phyloP scores from a whole-genome alignment of 2,888 invertebrate species.

The Cordilura impudica region DNA sequence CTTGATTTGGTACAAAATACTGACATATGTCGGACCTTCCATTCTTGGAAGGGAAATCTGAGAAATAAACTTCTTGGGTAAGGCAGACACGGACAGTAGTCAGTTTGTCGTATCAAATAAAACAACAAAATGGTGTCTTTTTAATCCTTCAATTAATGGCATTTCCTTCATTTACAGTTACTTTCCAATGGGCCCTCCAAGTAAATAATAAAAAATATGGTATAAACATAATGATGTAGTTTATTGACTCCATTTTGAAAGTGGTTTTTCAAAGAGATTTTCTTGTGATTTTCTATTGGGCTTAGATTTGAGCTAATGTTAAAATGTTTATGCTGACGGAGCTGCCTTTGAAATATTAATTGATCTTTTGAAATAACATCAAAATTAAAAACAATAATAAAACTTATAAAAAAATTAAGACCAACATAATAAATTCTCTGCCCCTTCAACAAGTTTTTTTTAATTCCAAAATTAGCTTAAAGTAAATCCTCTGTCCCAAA shows the following conservation, averaged over 20 bases:
- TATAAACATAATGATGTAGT: conserved; percentile 63
- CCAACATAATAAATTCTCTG: not conserved
- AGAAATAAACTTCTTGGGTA: no score
- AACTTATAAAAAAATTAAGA: not conserved
- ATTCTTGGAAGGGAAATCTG: no score
- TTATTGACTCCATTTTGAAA: conserved; percentile 74
- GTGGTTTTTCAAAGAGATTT: conserved; percentile 73
- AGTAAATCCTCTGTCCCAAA: not conserved
- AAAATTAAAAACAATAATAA: not conserved
- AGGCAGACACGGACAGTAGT: no score
- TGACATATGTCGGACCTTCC: no score
- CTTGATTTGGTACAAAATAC: no score
- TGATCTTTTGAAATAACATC: not conserved
- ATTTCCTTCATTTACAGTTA: no score
- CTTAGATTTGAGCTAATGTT: not conserved
- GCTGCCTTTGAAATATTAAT: not conserved
- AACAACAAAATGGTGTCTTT: no score
- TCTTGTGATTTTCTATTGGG: conserved; percentile 65
- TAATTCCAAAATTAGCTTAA: not conserved
- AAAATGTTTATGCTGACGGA: not conserved
- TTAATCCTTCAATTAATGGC: no score
- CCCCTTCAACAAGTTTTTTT: not conserved
- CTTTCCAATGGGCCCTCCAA: not conserved
- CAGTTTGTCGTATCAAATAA: no score
- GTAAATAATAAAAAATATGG: not conserved